Percentiles rank a stretch among this genome's conserved stretches.
Conservation (phyloP, 2,113 vertebrate genomes). For the Otocyon megalotis region DNA sequence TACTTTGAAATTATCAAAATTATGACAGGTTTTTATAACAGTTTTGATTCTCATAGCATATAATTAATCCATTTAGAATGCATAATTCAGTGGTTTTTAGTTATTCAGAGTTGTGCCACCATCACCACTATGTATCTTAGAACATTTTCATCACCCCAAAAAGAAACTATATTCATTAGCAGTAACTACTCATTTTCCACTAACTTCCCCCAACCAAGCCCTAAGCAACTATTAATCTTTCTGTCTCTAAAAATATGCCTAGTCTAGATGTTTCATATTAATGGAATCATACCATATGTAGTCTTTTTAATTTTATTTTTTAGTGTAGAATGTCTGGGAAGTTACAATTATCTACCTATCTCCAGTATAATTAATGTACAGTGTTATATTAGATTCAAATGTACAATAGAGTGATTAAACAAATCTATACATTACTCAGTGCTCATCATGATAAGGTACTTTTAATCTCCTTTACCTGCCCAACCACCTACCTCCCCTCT, state of each 20-base stretch:
- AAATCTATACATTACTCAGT: neutral
- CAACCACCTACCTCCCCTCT: neutral
- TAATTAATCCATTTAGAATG: neutral
- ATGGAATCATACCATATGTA: neutral
- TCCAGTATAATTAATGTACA: neutral
- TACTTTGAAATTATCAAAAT: constrained; percentile 11
- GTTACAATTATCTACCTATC: neutral
- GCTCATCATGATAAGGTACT: neutral
- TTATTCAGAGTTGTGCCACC: neutral
- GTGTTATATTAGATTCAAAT: neutral
- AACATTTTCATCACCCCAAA: neutral
- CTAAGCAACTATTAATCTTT: neutral
- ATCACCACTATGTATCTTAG: neutral
- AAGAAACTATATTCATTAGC: neutral
- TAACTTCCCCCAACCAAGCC: neutral
- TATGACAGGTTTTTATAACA: constrained; percentile 9
- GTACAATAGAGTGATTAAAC: neutral
- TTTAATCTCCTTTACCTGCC: neutral
- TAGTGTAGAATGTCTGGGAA: neutral
- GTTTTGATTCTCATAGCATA: neutral
- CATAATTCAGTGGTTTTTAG: neutral
- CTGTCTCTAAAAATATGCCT: neutral
- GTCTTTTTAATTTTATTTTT: neutral
- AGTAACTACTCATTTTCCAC: no score
- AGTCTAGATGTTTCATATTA: neutral